phyloP scores from a whole-genome alignment of 2,888 invertebrate species.

The Empis livida region DNA sequence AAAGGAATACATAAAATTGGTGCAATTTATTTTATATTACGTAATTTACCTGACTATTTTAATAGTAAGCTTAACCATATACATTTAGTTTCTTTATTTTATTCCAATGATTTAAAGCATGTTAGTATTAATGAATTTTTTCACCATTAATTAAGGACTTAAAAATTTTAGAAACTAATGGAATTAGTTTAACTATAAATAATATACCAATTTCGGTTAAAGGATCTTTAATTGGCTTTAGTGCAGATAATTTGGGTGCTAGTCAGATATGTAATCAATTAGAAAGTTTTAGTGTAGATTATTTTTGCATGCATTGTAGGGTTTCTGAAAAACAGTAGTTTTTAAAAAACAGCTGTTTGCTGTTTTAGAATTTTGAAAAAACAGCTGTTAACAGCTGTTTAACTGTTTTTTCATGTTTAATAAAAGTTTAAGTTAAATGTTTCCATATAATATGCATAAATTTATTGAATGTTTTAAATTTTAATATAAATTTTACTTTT shows the following conservation, averaged over 20 bases:
- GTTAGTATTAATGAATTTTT: conserved; percentile 6
- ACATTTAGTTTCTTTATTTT: conserved; percentile 10
- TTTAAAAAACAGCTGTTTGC: neutral
- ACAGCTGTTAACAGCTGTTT: neutral
- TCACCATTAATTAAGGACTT: conserved; percentile 10
- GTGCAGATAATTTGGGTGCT: too few species aligned
- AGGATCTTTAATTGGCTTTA: too few species aligned
- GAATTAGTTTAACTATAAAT: conserved; percentile 1
- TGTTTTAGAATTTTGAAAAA: neutral
- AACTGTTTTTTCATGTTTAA: neutral
- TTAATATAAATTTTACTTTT: neutral
- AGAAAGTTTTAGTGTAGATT: conserved; percentile 2
- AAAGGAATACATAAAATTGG: conserved; percentile 14
- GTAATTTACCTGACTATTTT: conserved; percentile 10
- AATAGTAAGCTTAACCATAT: conserved; percentile 9
- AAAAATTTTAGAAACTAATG: conserved; percentile 10
- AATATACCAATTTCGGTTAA: neutral
- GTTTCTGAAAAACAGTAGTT: too few species aligned
- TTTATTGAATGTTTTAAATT: neutral
- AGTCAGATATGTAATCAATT: neutral
- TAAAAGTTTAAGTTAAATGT: neutral
- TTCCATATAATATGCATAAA: neutral
- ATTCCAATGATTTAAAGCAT: conserved; percentile 9
- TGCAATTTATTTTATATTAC: conserved; percentile 12
- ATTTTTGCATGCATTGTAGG: neutral